Percentiles rank a stretch among this genome's conserved stretches.
These are phyloP conservation scores for Antheraea pernyi DNA, from an alignment of 1,140 invertebrate species.

Conservation along the genomic window DNA sequence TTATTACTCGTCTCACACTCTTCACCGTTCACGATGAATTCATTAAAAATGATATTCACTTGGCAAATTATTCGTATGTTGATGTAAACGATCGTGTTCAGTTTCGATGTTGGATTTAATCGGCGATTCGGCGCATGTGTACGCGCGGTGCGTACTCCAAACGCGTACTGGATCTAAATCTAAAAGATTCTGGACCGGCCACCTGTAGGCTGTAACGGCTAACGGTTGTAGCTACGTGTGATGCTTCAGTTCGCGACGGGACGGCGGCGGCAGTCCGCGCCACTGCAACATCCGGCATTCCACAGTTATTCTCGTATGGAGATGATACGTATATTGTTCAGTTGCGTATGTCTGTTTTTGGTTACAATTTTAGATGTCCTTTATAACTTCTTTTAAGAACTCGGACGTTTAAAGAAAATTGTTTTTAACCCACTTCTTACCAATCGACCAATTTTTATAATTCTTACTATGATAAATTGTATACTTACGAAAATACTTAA, in stretches of 20 bases:
- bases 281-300: constrained; percentile 72
- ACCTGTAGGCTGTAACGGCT: constrained; percentile 16
- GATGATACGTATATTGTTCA: constrained; percentile 70
- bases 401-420: too few species aligned
- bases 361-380: constrained; percentile 9
- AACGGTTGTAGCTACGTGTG: constrained; percentile 15
- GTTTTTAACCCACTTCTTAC: too few species aligned
- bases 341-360: constrained; percentile 49
- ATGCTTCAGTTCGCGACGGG: constrained; percentile 6
- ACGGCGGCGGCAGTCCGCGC: constrained; percentile 1
- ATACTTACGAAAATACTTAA: too few species aligned
- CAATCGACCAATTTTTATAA: too few species aligned
- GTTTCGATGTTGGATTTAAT: constrained; percentile 33
- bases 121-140: constrained; percentile 27
- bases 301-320: constrained; percentile 54
- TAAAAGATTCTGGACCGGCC: constrained; percentile 5
- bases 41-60: neutral
- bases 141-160: constrained; percentile 22
- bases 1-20: constrained; percentile 18
- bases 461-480: too few species aligned
- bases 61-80: neutral
- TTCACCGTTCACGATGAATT: constrained; percentile 19
- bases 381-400: too few species aligned
- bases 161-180: constrained; percentile 36
- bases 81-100: constrained; percentile 37